These are phyloP conservation scores for Meloe dianella DNA, from an alignment of 2,888 invertebrate genomes.

Conservation along the genomic window DNA sequence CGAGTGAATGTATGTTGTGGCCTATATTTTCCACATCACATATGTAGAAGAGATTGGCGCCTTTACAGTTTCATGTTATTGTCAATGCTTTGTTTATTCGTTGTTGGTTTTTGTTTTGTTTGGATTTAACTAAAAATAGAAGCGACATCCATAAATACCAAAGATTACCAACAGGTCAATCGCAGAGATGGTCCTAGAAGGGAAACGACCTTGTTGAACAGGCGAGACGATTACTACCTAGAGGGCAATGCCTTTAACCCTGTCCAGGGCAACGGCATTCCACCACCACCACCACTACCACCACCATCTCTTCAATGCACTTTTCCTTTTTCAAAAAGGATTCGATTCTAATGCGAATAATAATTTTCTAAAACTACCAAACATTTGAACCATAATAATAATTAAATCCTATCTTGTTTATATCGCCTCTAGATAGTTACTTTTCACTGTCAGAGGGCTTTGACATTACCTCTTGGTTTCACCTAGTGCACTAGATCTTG, in stretches of 20 bases:
- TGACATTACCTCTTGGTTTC: slow-evolving; percentile 47
- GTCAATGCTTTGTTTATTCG: neutral
- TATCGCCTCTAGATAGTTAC: slow-evolving; percentile 35
- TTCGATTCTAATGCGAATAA: neutral
- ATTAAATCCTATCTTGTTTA: slow-evolving; percentile 23
- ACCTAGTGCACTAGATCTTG: slow-evolving; percentile 49
- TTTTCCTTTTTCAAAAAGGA: neutral
- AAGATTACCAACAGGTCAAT: slow-evolving; percentile 34
- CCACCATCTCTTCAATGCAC: slow-evolving; percentile 20
- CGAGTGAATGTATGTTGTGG: slow-evolving; percentile 52
- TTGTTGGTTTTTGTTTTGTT: slow-evolving; percentile 11
- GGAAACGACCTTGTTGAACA: slow-evolving; percentile 43
- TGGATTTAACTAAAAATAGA: neutral
- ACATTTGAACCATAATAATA: slow-evolving; percentile 25
- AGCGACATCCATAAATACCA: slow-evolving; percentile 11
- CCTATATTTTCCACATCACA: slow-evolving; percentile 50
- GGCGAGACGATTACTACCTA: slow-evolving; percentile 40
- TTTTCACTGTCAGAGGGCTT: slow-evolving; percentile 51
- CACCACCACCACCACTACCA: slow-evolving; percentile 26
- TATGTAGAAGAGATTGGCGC: slow-evolving; percentile 37
- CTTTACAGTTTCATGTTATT: slow-evolving; percentile 44
- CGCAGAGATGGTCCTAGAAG: slow-evolving; percentile 38
- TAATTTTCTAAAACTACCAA: slow-evolving; percentile 16
- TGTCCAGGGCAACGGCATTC: slow-evolving; percentile 18
- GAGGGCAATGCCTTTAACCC: slow-evolving; percentile 41